Conservation (phyloP, 2,113 vertebrate genomes). For the Petroica traversi region DNA sequence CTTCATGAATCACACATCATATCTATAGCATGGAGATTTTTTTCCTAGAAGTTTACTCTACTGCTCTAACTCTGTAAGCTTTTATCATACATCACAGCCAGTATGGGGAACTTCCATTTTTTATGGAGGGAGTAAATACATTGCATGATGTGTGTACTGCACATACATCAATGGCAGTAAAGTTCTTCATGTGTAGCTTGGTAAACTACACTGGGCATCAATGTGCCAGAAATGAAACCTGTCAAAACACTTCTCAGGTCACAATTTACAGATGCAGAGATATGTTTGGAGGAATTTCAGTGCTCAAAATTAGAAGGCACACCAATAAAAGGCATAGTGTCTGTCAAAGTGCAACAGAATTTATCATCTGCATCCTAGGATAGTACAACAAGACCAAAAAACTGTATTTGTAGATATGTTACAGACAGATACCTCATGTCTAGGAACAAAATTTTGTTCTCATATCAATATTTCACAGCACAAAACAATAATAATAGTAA, state of each 20-base stretch:
- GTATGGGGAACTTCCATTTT: background rate
- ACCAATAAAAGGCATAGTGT: background rate
- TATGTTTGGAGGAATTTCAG: background rate
- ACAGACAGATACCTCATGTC: background rate
- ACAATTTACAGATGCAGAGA: background rate
- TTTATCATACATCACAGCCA: background rate
- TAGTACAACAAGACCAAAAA: background rate
- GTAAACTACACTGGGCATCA: background rate
- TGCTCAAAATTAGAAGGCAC: background rate
- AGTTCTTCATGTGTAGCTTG: background rate
- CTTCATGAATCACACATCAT: background rate
- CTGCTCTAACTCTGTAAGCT: background rate
- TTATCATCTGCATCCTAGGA: background rate
- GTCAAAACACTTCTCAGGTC: background rate
- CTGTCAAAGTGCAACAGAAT: background rate
- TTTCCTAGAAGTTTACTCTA: background rate
- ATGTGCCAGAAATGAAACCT: background rate
- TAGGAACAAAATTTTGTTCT: background rate
- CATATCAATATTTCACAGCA: background rate
- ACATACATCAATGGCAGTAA: background rate
- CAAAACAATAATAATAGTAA: rapidly evolving
- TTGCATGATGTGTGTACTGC: background rate
- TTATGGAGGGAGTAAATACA: background rate
- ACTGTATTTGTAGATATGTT: background rate
- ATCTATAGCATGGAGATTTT: too few species aligned